Evolutionary conservation across 2,888 invertebrate species (phyloP).

Genomic region (Volucella zonaria): DNA sequence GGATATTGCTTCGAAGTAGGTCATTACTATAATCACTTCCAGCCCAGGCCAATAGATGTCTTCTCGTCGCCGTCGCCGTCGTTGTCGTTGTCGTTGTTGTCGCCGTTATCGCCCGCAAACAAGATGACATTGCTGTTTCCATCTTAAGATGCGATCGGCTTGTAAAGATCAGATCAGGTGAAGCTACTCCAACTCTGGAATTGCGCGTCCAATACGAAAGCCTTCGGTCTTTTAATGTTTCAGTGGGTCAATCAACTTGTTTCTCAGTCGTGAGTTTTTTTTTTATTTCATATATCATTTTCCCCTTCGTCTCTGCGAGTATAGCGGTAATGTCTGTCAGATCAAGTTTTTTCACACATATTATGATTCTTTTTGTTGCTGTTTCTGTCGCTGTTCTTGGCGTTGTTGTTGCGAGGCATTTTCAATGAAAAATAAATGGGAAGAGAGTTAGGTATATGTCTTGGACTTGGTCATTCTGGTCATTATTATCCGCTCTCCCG

Average conservation of each 20-base stretch:
- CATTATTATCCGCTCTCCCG: not conserved
- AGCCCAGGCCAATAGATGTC: constrained; percentile 37
- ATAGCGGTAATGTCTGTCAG: constrained; percentile 45
- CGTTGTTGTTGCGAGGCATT: too few relatives aligned
- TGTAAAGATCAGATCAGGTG: too few relatives aligned
- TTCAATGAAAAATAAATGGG: too few relatives aligned
- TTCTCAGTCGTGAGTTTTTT: constrained; percentile 23
- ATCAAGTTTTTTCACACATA: constrained; percentile 56
- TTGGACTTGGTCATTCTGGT: too few relatives aligned
- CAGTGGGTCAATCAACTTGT: constrained; percentile 72
- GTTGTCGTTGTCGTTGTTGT: constrained; percentile 6
- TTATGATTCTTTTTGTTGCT: constrained; percentile 18
- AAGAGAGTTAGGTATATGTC: too few relatives aligned
- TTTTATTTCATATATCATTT: constrained; percentile 12
- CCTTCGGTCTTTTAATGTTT: constrained; percentile 49
- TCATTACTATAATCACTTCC: constrained; percentile 57
- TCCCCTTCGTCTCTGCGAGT: constrained; percentile 15
- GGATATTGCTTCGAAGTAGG: constrained; percentile 44
- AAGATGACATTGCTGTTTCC: constrained; percentile 40
- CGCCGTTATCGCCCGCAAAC: constrained; percentile 30
- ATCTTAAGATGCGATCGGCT: not conserved
- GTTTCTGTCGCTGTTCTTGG: not conserved
- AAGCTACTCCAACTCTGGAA: not conserved
- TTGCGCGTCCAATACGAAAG: constrained; percentile 23
- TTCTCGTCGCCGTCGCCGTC: not conserved